phyloP scores from a whole-genome alignment of 2,113 vertebrate species.

The Psittacara wagleri region DNA sequence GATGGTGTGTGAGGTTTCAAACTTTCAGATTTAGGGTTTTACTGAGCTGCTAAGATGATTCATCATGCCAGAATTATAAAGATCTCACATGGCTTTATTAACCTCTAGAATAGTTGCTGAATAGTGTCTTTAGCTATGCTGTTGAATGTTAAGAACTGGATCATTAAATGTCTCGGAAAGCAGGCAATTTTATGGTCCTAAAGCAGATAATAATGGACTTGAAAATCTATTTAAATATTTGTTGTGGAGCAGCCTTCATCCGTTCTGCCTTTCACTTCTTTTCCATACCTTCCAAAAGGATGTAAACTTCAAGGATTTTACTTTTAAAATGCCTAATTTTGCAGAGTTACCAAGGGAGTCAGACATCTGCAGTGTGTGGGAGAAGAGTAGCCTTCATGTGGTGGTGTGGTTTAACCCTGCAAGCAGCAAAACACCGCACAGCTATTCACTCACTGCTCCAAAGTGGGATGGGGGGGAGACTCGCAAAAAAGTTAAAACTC shows the following conservation, averaged over 20 bases:
- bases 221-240: background rate
- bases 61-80: background rate
- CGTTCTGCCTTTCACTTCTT: background rate
- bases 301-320: background rate
- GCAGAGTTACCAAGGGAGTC: background rate
- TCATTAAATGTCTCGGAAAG: background rate
- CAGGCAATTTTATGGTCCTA: background rate
- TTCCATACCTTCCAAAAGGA: background rate
- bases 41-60: background rate
- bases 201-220: background rate
- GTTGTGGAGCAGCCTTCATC: background rate
- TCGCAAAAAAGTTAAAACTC: background rate
- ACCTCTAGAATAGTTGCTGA: background rate
- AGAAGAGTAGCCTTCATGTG: background rate
- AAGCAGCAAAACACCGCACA: background rate
- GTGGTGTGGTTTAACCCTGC: background rate
- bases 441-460: background rate
- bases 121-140: background rate
- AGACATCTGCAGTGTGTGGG: background rate
- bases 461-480: background rate
- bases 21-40: background rate
- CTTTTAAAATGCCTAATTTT: background rate
- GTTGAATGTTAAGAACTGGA: background rate
- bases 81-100: conserved; percentile 1
- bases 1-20: background rate